Evolutionary conservation across 2,797 vertebrate species (phyloP), one percentile per base, ranked within the genome.

Genomic region (Microctenopoma lineatum): DNA sequence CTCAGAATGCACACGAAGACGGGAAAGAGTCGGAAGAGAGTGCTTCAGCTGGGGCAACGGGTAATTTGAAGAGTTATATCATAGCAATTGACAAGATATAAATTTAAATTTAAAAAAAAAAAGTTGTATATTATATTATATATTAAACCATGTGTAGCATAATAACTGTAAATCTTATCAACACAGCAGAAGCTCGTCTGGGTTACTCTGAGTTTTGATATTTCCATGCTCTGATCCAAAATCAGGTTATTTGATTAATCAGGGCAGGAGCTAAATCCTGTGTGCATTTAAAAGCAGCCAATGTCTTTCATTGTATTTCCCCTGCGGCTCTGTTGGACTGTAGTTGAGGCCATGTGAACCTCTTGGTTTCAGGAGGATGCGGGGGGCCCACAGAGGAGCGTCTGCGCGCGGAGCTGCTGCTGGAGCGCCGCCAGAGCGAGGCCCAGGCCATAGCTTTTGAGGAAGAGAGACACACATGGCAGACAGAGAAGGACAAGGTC

Each of bases 401-500:
- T 77, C 93, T 99, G 72, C 94, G 96, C 14, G 96, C 96, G 0
- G 96, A 99, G 92, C 93, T 99, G 66, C 89, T 97, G 73, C 94
- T 97, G 73, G 97, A 98, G 92, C 92, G 96, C 25, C 96, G 96
- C 45, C 96, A 98, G 86, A 96, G 94, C 71, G 96, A 98, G 87
- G 95, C 97, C 59, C 97, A 96, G 92, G 95, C 94, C 7, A 86
- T 92, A 66, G 94, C 94, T 84, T 99, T 99, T 55, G 96, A 98
- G 90, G 92, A 93, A 44, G 98, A 99, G 93, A 92, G 95, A 72
- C 94, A 91, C 86, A 98, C 95, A 3, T 99, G 98, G 98, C 97
- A 97, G 92, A 93, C 94, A 13, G 97, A 99, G 84, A 99, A 99
- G 90, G 96, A 99, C 79, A 97, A 98, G 83, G 98, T 99, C 86